These are phyloP conservation scores for Andrena haemorrhoa DNA, from an alignment of 2,888 invertebrate genomes.

Conservation along the genomic window DNA sequence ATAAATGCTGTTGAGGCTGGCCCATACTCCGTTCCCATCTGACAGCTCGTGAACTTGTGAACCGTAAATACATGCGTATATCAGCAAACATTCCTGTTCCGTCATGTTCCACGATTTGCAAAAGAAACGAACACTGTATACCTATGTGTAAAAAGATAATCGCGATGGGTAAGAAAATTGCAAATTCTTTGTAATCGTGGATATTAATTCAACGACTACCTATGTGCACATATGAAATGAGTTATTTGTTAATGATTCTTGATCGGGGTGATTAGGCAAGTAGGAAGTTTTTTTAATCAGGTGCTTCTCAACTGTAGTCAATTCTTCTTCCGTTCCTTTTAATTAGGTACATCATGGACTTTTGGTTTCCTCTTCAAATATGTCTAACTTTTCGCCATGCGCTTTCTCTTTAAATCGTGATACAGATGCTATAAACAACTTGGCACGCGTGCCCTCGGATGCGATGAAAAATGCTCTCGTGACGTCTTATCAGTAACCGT, in stretches of 20 bases:
- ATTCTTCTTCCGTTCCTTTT: not conserved
- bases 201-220: conserved; percentile 34
- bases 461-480: conserved; percentile 37
- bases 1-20: not conserved
- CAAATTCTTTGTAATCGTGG: conserved; percentile 41
- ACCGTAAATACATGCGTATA: not conserved
- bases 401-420: not conserved
- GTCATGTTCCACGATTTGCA: too few species aligned
- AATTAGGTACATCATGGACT: not conserved
- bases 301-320: not conserved
- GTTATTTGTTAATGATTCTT: not conserved
- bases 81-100: too few species aligned
- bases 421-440: conserved; percentile 30
- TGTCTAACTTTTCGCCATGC: not conserved
- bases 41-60: not conserved
- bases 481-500: conserved; percentile 37
- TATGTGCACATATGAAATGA: not conserved
- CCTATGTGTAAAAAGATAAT: conserved; percentile 36
- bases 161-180: conserved; percentile 38
- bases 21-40: not conserved
- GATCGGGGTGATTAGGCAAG: not conserved
- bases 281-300: not conserved
- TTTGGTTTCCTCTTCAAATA: not conserved
- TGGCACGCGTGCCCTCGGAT: conserved; percentile 24
- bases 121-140: too few species aligned